Percentiles rank a stretch among this genome's conserved stretches.
These are phyloP conservation scores for Synergus itoensis DNA, from an alignment of 2,888 invertebrate species.

Conservation along the genomic window DNA sequence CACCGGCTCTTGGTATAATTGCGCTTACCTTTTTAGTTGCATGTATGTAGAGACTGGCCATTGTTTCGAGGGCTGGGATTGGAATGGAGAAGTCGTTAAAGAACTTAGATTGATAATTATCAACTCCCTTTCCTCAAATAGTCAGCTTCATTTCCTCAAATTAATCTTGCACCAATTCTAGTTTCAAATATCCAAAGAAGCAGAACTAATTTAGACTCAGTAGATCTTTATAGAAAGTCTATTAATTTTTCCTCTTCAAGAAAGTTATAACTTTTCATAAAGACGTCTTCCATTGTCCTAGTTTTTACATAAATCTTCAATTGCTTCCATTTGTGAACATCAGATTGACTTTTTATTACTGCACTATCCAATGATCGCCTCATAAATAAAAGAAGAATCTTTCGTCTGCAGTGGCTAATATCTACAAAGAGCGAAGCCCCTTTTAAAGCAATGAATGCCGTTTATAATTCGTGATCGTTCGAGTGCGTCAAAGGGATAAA, in stretches of 20 bases:
- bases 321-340: slow-evolving; percentile 5
- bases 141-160: background rate
- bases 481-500: slow-evolving; percentile 26
- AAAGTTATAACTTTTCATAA: background rate
- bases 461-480: slow-evolving; percentile 28
- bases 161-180: background rate
- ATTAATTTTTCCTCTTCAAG: background rate
- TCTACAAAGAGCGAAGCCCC: background rate
- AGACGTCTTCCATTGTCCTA: slow-evolving; percentile 5
- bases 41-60: slow-evolving; percentile 13
- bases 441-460: slow-evolving; percentile 7
- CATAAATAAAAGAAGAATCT: slow-evolving; percentile 18
- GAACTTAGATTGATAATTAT: background rate
- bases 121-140: background rate
- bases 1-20: slow-evolving; percentile 50
- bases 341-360: background rate
- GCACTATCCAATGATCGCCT: background rate
- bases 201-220: too few species aligned
- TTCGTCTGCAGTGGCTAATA: background rate
- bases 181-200: background rate
- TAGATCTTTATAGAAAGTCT: background rate
- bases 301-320: background rate
- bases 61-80: slow-evolving; percentile 8
- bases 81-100: slow-evolving; percentile 19
- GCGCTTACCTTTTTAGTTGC: slow-evolving; percentile 52